Base-by-base conservation (phyloP, 2,797 vertebrate genomes). In the Myotis findleyi region DNA sequence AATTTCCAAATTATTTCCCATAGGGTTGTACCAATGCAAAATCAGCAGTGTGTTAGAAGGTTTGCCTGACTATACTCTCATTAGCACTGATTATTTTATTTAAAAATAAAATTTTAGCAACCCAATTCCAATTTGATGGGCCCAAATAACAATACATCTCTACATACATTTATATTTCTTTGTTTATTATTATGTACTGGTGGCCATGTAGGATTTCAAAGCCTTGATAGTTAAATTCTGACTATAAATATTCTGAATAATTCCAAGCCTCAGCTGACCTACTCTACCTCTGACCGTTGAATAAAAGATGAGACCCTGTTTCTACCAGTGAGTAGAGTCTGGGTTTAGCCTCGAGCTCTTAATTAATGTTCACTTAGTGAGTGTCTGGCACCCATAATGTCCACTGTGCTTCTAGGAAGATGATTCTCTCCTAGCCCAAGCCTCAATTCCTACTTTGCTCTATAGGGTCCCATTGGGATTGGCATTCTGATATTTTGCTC, bases 1-100 rank as follows among this genome's bases (percentile, higher is more conserved):
- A 90, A 68, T 36, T 25, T 94, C 83, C 23, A 38, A 91, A 93
- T 89, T 57, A 36, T 69, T 87, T 75, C 51, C 59, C 27, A 13
- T 13, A 68, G 25, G 16, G 8, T 44, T 51, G 3, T 44, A 20
- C 21, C n/a, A 94, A 6, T 27, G 10, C 53, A 21, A 68, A 72
- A 33, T 72, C 62, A 90, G 55, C 27, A n/a, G 18, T 69, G 4
- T 17, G 9, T 84, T 64, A 49, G 38, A 88, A n/a, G 6, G 1
- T 88, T 41, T 64, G 2, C 47, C 27, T 20, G 38, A 55, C n/a
- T 21, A 5, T 89, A 53, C 2, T 44, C 14, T 82, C 6, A 30
- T 14, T 27, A 30, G 20, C 53, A 53, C 2, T 53, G 68, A 62
- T 71, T 57, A 55, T 76, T 76, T 68, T 57, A 71, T 77, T 59